Evolutionary conservation across 1,140 invertebrate species (phyloP).

Genomic region (Pseudachorutes palmiensis): DNA sequence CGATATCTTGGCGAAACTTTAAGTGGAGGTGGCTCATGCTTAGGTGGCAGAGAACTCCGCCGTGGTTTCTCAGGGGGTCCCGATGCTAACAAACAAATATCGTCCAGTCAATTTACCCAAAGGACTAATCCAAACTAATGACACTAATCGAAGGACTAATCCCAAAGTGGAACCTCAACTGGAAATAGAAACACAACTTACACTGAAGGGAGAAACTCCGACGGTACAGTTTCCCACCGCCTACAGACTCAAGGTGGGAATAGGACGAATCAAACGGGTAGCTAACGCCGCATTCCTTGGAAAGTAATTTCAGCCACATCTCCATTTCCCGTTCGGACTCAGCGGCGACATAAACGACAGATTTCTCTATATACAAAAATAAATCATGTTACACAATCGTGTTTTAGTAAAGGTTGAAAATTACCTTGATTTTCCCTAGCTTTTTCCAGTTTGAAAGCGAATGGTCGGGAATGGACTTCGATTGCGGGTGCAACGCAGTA

Average conservation of each 20-base stretch:
- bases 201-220: slow-evolving; percentile 4
- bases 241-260: slow-evolving; percentile 19
- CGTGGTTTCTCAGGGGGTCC: slow-evolving; percentile 5
- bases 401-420: slow-evolving; percentile 24
- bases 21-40: slow-evolving; percentile 10
- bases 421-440: slow-evolving; percentile 10
- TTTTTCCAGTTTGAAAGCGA: slow-evolving; percentile 36
- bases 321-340: slow-evolving; percentile 32
- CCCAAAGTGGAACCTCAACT: not conserved
- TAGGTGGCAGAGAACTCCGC: slow-evolving; percentile 6
- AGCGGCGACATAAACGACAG: slow-evolving; percentile 32
- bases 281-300: not conserved
- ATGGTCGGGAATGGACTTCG: slow-evolving; percentile 37
- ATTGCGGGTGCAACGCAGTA: slow-evolving; percentile 21
- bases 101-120: too few relatives aligned
- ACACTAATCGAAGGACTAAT: not conserved
- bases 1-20: not conserved
- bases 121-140: slow-evolving; percentile 1
- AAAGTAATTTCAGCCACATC: slow-evolving; percentile 28
- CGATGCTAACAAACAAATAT: slow-evolving; percentile 1
- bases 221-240: slow-evolving; percentile 14
- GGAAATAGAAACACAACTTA: slow-evolving; percentile 3
- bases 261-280: slow-evolving; percentile 10
- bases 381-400: slow-evolving; percentile 9
- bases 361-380: slow-evolving; percentile 18